Base-by-base conservation (phyloP, 2,888 invertebrate genomes). In the Nematopogon swammerdamellus region DNA sequence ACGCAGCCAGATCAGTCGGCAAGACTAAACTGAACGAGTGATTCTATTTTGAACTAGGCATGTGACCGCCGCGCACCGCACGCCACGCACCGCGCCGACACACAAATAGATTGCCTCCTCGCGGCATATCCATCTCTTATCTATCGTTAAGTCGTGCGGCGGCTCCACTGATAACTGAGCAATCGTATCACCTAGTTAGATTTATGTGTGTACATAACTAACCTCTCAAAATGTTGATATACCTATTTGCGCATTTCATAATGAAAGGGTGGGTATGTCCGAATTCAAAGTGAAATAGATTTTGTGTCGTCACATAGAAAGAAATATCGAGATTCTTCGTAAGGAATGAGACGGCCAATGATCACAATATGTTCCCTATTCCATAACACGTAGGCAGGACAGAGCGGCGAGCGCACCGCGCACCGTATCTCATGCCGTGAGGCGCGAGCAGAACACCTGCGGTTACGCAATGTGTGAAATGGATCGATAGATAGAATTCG, bases 11-110 rank as follows among this genome's bases (percentile, higher is more conserved):
- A n/a, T n/a, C n/a, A n/a, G n/a, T n/a, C n/a, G n/a, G 14, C 36
- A 36, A 14, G 19, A 46, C 14, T 17, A 3, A 46, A 46, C 19
- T 17, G 25, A n/a, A 19, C 19, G 46, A 17, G 11, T 20, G 19
- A 20, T 19, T 46, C 46, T 46, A 46, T 46, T 46, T 46, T 46
- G 46, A 46, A 46, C 46, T 20, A 46, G 46, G 46, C 46, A 46
- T 46, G 46, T 46, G 46, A 46, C 46, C 46, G 25, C 19, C 18
- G 44, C 25, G 25, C 36, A 14, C 36, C 36, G 8, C 36, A 14
- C 8, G 36, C 36, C 36, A 36, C 36, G 36, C 36, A 14, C 36
- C 8, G 36, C 36, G 36, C 36, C 36, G 36, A 36, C 36, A 36
- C 36, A 36, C 36, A 36, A 36, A 36, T 36, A 36, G 36, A 36